phyloP scores from a whole-genome alignment of 2,888 invertebrate species.

The Drosophila nr. perissopoda region DNA sequence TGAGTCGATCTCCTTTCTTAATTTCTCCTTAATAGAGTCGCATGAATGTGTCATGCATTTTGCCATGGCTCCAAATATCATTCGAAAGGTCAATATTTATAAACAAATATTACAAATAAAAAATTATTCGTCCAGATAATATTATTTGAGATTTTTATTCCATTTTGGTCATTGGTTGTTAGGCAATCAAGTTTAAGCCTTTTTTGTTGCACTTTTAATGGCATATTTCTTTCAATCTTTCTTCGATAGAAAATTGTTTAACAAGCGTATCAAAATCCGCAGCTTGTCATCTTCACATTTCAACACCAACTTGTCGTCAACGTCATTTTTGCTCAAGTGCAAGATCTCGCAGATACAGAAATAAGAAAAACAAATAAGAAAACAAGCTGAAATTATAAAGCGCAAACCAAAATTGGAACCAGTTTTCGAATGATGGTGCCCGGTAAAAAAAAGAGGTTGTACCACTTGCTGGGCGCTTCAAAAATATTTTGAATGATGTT shows the following conservation, averaged over 20 bases:
- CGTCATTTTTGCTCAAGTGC: slow-evolving; percentile 47
- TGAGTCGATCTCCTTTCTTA: slow-evolving; percentile 38
- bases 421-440: slow-evolving; percentile 49
- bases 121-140: background rate
- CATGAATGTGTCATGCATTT: slow-evolving; percentile 14
- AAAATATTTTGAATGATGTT: slow-evolving; percentile 72
- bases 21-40: slow-evolving; percentile 17
- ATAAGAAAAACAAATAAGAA: slow-evolving; percentile 13
- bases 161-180: background rate
- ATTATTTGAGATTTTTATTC: background rate
- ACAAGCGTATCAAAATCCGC: slow-evolving; percentile 27
- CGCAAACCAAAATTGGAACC: slow-evolving; percentile 32
- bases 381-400: slow-evolving; percentile 1
- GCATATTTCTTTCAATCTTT: background rate
- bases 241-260: background rate
- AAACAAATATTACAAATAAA: background rate
- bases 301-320: slow-evolving; percentile 33
- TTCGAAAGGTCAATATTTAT: background rate
- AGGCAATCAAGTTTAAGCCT: background rate
- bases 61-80: background rate
- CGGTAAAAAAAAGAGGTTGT: slow-evolving; percentile 32
- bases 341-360: slow-evolving; percentile 8
- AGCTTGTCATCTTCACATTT: slow-evolving; percentile 6
- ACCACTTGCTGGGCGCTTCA: slow-evolving; percentile 52
- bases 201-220: background rate